Percentiles rank a stretch among this genome's conserved stretches.
These are phyloP conservation scores for Siphamia tubifer DNA, from an alignment of 2,113 vertebrate species.

Conservation along the genomic window DNA sequence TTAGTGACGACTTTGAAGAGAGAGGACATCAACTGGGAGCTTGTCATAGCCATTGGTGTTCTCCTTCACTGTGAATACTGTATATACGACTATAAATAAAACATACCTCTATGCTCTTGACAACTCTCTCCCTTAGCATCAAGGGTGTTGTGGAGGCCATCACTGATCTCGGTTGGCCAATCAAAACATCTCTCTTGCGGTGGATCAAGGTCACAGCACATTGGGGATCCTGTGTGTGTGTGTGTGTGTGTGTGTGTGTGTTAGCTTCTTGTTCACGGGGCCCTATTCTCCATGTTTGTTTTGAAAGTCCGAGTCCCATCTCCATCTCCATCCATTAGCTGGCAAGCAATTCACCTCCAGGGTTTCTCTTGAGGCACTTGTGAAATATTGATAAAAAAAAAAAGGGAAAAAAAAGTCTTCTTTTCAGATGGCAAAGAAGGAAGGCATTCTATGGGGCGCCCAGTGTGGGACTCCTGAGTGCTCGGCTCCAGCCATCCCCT, in stretches of 20 bases:
- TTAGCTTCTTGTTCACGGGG: constrained; percentile 45
- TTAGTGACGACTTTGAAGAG: constrained; percentile 61
- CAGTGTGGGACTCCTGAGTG: constrained; percentile 72
- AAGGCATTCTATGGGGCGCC: constrained; percentile 59
- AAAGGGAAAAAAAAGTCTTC: constrained; percentile 78
- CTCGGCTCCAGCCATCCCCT: constrained; percentile 55
- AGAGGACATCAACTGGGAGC: constrained; percentile 59
- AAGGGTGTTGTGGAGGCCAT: constrained; percentile 73
- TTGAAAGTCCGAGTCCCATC: constrained; percentile 94
- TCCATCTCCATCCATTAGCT: constrained; percentile 97
- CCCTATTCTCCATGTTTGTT: constrained; percentile 85
- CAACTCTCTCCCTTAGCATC: constrained; percentile 64
- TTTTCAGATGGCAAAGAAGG: constrained; percentile 73
- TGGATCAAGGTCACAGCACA: constrained; percentile 72
- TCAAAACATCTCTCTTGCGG: constrained; percentile 62
- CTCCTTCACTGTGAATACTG: constrained; percentile 65
- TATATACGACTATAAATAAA: constrained; percentile 77
- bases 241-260: neutral
- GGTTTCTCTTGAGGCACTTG: constrained; percentile 93
- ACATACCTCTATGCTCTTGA: constrained; percentile 71
- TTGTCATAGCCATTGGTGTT: constrained; percentile 62
- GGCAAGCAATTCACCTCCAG: constrained; percentile 93
- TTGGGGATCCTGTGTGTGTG: constrained; percentile 30
- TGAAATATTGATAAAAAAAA: constrained; percentile 98
- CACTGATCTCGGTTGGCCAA: constrained; percentile 63